A percentile compares a stretch with the other conserved stretches of the same genome.
phyloP scores from a whole-genome alignment of 2,888 invertebrate genomes.

The Bombyx huttoni region DNA sequence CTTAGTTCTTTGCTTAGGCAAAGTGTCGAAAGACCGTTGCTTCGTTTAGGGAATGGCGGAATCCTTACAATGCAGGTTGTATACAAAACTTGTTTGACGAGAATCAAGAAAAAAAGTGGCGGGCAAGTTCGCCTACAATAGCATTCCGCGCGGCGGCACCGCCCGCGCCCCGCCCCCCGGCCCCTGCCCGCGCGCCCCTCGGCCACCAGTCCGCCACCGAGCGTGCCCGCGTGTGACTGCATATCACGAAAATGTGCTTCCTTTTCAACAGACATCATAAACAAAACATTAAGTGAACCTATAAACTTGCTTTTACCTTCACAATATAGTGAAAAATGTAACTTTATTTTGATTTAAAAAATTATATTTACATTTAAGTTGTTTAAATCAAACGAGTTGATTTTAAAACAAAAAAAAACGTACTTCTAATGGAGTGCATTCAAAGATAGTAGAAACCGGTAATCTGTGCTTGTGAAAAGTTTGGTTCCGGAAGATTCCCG shows the following conservation, averaged over 20 bases:
- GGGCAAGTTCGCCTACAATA: slow-evolving; percentile 71
- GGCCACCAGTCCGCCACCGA: slow-evolving; percentile 47
- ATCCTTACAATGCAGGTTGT: slow-evolving; percentile 72
- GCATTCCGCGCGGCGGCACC: slow-evolving; percentile 55
- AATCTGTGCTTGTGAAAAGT: slow-evolving; percentile 42
- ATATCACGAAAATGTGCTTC: slow-evolving; percentile 24
- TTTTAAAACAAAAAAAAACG: not conserved
- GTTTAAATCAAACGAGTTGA: not conserved
- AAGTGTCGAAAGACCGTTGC: slow-evolving; percentile 58
- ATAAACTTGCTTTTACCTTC: slow-evolving; percentile 6
- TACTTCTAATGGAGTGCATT: slow-evolving; percentile 15
- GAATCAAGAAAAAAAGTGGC: slow-evolving; percentile 67
- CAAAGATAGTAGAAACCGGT: slow-evolving; percentile 34
- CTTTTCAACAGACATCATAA: slow-evolving; percentile 27
- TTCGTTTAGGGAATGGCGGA: slow-evolving; percentile 64
- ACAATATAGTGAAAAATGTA: not conserved
- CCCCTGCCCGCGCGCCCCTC: slow-evolving; percentile 19
- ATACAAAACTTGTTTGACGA: slow-evolving; percentile 72
- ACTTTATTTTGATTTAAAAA: not conserved
- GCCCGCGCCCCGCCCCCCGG: slow-evolving; percentile 50
- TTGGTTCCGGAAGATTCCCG: slow-evolving; percentile 35
- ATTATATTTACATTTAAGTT: not conserved
- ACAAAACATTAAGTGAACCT: slow-evolving; percentile 28
- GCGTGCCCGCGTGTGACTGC: slow-evolving; percentile 46
- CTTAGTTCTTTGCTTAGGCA: no score